Base-by-base conservation (phyloP, 2,888 invertebrate species). In the Adela reaumurella region DNA sequence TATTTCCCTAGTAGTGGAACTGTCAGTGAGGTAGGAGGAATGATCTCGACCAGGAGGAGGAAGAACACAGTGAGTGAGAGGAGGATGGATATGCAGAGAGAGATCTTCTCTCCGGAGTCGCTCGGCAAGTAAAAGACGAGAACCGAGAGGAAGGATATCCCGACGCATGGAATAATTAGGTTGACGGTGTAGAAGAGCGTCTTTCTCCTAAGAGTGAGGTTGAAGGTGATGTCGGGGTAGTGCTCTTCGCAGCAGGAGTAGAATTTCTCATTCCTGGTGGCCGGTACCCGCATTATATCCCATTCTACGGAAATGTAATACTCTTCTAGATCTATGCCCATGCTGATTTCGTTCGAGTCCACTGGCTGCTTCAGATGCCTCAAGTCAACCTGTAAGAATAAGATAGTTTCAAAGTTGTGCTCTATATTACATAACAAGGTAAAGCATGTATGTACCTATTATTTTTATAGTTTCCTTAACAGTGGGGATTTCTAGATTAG, bases 101-200 rank as follows among this genome's bases (percentile, higher is more conserved):
- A 96, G 60, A 97, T 94, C 74, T 97, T 97, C 77, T 98, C 97
- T 57, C 97, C 97, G 47, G 95, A 95, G 77, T 97, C 97, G 56
- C 95, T 94, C 52, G 98, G 98, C 60, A 98, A 81, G 74, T 98
- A 98, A 81, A 98, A 98, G 55, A 97, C 97, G 54, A 99, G 83
- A 52, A 97, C 94, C 58, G 97, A 97, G 55, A 99, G 86, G 73
- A 96, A 95, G 53, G 95, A 95, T 66, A 98, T 97, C 56, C 95
- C 95, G 54, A 98, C 94, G 68, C 97, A 97, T 49, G 97, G 97
- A 62, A 97, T 94, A 64, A 97, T 97, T 56, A 97, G 85, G 72
- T 97, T 97, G 62, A 97, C 94, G 48, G 96, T 97, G 82, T 97
- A 97, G 82, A 97, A 97, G 53, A 97, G 87, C 35, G 97, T 96